Conservation (phyloP, 2,113 vertebrate species). For the Philantomba maxwellii region DNA sequence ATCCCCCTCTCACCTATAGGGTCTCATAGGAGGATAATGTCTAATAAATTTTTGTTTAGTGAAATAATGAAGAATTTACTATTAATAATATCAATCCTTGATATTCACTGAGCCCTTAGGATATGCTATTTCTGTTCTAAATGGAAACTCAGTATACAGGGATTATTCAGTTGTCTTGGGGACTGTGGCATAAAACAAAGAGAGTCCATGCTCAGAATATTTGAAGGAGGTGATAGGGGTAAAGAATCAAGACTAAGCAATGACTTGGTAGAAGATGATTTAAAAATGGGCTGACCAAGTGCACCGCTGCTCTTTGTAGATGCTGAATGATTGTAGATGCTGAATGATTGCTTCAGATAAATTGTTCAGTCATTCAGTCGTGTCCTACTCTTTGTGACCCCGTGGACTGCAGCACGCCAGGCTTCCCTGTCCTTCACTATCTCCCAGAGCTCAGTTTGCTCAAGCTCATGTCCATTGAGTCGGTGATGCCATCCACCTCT, state of each 20-base stretch:
- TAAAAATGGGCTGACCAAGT: rapidly evolving
- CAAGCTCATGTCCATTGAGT: background rate
- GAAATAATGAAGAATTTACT: background rate
- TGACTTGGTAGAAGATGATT: background rate
- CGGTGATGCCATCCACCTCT: background rate
- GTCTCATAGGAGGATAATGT: background rate
- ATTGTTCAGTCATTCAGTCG: background rate
- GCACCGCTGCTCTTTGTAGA: background rate
- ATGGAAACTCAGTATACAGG: background rate
- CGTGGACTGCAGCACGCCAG: background rate
- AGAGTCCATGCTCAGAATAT: background rate
- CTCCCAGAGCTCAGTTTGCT: background rate
- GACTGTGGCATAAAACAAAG: rapidly evolving
- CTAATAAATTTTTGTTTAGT: rapidly evolving
- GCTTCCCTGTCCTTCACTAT: background rate
- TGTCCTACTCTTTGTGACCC: background rate
- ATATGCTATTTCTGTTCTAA: rapidly evolving
- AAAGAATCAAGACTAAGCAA: background rate
- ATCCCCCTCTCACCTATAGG: background rate
- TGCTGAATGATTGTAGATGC: rapidly evolving
- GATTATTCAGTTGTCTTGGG: no score
- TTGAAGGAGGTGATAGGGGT: background rate
- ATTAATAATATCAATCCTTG: background rate
- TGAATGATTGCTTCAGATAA: no score
- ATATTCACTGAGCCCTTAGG: background rate